Percentiles rank a stretch among this genome's conserved stretches.
phyloP scores from a whole-genome alignment of 2,113 vertebrate species.

The Alethe castanea region DNA sequence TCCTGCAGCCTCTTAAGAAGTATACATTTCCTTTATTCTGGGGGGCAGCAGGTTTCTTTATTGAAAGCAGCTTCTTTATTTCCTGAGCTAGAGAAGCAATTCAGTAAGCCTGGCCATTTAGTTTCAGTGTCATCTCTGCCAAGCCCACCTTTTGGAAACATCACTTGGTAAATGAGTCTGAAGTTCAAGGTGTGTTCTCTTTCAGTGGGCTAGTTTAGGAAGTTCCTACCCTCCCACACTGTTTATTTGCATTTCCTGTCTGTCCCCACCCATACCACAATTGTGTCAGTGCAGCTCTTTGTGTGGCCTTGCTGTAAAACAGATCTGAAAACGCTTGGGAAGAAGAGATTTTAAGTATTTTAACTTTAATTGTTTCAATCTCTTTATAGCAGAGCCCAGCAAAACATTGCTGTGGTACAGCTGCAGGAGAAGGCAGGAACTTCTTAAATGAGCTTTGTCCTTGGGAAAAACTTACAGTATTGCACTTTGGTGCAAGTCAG shows the following conservation, averaged over 20 bases:
- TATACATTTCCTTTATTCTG: neutral
- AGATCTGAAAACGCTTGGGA: neutral
- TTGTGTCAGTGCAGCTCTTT: neutral
- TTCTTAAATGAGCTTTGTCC: neutral
- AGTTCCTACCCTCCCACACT: neutral
- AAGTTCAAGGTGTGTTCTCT: neutral
- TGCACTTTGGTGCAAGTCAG: neutral
- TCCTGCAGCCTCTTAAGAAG: neutral
- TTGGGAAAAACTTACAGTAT: neutral
- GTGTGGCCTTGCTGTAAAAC: slow-evolving; percentile 3
- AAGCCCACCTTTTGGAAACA: neutral
- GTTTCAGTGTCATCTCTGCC: neutral
- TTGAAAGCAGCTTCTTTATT: neutral
- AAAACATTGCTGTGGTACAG: neutral
- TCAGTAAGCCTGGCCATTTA: neutral
- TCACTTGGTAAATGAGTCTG: neutral
- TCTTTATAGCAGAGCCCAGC: neutral
- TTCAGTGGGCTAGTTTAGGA: neutral
- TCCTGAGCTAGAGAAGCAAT: neutral
- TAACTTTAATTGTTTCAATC: neutral
- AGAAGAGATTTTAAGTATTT: slow-evolving; percentile 1
- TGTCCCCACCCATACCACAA: neutral
- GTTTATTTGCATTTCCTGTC: slow-evolving; percentile 11
- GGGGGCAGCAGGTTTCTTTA: neutral
- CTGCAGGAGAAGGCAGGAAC: neutral